Evolutionary conservation across 1,140 invertebrate species (phyloP).

Genomic region (Lepidurus apus): DNA sequence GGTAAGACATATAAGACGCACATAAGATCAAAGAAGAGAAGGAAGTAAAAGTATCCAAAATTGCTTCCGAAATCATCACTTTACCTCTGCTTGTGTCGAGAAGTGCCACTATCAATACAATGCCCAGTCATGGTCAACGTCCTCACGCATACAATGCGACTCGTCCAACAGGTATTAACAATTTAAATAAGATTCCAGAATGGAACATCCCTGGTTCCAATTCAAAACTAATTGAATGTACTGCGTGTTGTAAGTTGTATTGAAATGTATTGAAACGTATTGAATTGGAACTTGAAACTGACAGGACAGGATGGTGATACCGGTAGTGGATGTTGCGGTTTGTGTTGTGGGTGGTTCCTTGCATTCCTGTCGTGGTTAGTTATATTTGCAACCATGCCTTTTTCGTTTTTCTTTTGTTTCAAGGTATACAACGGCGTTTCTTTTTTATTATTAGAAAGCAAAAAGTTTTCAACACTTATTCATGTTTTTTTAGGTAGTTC

Average conservation of each 20-base stretch:
- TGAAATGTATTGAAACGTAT: no score
- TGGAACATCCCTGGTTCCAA: no score
- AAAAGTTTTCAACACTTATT: neutral
- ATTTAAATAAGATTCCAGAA: no score
- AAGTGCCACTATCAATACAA: neutral
- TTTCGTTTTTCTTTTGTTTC: slow-evolving; percentile 89
- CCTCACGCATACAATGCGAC: neutral
- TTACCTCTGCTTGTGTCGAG: neutral
- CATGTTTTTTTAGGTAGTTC: slow-evolving; percentile 46
- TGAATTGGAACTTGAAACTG: no score
- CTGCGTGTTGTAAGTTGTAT: no score
- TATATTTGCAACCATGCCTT: slow-evolving; percentile 83
- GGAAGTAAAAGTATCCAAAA: neutral
- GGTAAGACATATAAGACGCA: neutral
- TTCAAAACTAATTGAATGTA: no score
- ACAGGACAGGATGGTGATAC: no score
- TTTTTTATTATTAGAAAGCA: neutral
- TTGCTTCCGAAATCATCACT: neutral
- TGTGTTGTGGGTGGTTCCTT: slow-evolving; percentile 72
- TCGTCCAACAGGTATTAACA: neutral
- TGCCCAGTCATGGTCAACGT: neutral
- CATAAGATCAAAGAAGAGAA: neutral
- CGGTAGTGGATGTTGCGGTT: slow-evolving; percentile 59
- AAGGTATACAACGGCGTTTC: slow-evolving; percentile 62
- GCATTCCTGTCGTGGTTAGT: slow-evolving; percentile 77